Conservation (phyloP, 2,113 vertebrate species). For the Thamnaconus septentrionalis region DNA sequence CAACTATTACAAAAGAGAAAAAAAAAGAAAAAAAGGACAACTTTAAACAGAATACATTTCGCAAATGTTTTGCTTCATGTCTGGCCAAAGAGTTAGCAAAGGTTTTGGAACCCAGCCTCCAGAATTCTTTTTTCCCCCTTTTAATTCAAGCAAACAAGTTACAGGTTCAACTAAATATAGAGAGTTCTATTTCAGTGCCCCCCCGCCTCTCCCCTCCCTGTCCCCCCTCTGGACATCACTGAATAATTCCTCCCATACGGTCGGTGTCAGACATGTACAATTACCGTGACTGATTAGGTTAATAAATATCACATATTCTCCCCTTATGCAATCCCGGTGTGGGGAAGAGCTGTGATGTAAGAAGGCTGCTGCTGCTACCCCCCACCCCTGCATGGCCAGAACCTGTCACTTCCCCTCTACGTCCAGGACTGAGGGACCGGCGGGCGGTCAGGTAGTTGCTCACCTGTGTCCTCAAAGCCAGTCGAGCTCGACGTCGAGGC, state of each 20-base stretch:
- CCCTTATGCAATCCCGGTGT: constrained; percentile 45
- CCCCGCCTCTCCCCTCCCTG: too few relatives aligned
- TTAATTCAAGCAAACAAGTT: neutral
- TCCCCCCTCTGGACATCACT: constrained; percentile 8
- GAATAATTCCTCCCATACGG: constrained; percentile 17
- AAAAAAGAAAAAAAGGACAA: too few relatives aligned
- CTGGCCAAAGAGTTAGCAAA: too few relatives aligned
- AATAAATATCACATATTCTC: constrained; percentile 39
- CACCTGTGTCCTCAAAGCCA: constrained; percentile 41
- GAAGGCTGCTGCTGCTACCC: constrained; percentile 19
- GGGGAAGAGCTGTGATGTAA: constrained; percentile 48
- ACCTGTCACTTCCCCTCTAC: constrained; percentile 27
- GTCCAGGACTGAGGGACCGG: neutral
- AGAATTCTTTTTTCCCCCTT: too few relatives aligned
- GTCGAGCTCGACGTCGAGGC: constrained; percentile 59
- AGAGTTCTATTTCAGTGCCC: neutral
- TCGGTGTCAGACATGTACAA: constrained; percentile 23
- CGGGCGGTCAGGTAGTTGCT: too few relatives aligned
- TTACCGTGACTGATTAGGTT: constrained; percentile 36
- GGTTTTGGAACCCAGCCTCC: too few relatives aligned
- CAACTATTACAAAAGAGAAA: too few relatives aligned
- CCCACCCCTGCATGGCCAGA: constrained; percentile 24
- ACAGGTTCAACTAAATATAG: neutral
- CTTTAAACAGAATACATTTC: too few relatives aligned
- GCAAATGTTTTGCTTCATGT: too few relatives aligned